Evolutionary conservation across 2,797 vertebrate genomes (phyloP).

Genomic region (Acanthornis magna): DNA sequence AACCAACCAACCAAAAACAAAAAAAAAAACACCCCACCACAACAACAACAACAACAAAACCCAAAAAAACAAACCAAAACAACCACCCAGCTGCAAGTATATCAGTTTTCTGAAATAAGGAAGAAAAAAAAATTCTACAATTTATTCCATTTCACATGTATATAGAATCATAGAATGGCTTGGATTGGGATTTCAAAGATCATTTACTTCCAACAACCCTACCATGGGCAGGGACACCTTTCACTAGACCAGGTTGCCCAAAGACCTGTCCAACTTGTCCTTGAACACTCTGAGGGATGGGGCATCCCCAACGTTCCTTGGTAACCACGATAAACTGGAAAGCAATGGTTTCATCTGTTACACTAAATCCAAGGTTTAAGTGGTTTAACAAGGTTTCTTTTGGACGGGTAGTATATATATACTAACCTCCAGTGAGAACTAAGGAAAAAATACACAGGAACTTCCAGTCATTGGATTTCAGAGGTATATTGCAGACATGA

Average conservation of each 20-base stretch:
- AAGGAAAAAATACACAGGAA: background rate
- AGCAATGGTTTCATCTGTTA: background rate
- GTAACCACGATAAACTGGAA: background rate
- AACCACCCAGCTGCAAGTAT: background rate
- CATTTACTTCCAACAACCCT: background rate
- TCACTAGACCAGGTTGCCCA: background rate
- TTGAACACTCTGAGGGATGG: background rate
- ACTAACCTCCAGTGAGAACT: background rate
- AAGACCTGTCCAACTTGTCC: rapidly evolving
- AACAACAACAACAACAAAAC: too few species aligned
- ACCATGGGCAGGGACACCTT: background rate
- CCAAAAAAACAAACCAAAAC: too few species aligned
- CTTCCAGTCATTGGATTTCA: background rate
- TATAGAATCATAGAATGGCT: background rate
- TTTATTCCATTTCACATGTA: background rate
- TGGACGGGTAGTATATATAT: background rate
- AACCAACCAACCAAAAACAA: too few species aligned
- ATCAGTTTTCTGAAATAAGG: background rate
- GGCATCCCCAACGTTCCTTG: background rate
- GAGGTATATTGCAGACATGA: background rate
- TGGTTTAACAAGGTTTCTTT: background rate
- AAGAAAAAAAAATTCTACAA: background rate
- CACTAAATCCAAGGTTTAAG: background rate
- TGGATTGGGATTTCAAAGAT: background rate
- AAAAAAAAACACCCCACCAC: too few species aligned